Base-by-base conservation (phyloP, 2,797 vertebrate genomes). In the Ara ararauna region DNA sequence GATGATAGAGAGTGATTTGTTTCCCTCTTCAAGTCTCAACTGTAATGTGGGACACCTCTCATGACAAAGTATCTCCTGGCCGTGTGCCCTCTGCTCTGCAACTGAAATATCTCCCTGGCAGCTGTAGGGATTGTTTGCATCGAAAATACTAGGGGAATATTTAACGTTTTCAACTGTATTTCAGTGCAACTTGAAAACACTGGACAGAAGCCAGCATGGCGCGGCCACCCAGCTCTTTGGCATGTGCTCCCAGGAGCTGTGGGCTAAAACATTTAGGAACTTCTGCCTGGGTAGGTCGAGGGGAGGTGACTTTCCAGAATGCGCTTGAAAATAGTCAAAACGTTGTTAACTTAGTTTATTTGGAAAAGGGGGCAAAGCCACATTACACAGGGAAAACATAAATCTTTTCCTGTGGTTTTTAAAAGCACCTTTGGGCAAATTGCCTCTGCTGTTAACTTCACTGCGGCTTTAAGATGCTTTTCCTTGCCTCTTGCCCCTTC, bases 331-430 rank as follows among this genome's bases (percentile, higher is more conserved):
- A 95, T 95, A 96, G 86, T 95, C 91, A 95, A 95, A 96, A 95
- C 81, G 94, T 95, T 96, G 88, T 94, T 92, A 96, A 93, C 86
- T 75, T 78, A 27, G 93, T 97, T 97, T 96, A 95, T 97, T 96
- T 97, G 95, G 91, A 90, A 95, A 95, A 85, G 56, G 67, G 74
- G 90, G 86, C 4, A 93, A 97, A 96, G 95, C 96, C 96, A 83
- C 94, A 89, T 95, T 92, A 92, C 78, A 75, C 76, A 45, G 93
- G 84, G 93, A 91, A 97, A 97, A 90, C 92, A 96, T 96, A 95
- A 97, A 95, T 96, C 93, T 95, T 96, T 96, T 95, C 94, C 96
- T 97, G 96, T 75, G 96, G 96, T 95, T 97, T 97, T 97, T 95
- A 94, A 96, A 96, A 94, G 94, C 70, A 64, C 95, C 96, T 94